A percentile compares a stretch with the other conserved stretches of the same genome.
phyloP scores from a whole-genome alignment of 2,113 vertebrate species.

The Gymnogyps californianus region DNA sequence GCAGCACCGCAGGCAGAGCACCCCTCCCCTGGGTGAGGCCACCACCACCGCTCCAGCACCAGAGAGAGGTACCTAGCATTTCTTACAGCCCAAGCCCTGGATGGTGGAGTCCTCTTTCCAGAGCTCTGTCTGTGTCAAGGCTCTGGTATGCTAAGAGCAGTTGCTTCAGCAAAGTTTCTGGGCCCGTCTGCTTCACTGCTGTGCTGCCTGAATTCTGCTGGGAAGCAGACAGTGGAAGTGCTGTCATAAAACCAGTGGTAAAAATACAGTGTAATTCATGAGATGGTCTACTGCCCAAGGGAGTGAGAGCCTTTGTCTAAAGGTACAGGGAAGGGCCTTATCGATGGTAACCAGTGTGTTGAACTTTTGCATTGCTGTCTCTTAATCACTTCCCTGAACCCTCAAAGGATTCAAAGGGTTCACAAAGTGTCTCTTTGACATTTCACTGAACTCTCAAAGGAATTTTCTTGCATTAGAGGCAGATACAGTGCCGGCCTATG shows the following conservation, averaged over 20 bases:
- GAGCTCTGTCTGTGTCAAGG: neutral
- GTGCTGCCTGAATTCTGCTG: neutral
- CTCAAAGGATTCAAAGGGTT: neutral
- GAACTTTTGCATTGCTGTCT: neutral
- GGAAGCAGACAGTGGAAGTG: neutral
- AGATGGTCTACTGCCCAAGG: neutral
- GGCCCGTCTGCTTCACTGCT: neutral
- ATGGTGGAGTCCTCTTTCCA: neutral
- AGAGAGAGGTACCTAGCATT: neutral
- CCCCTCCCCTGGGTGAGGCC: fast-evolving
- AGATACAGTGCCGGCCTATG: neutral
- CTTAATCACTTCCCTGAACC: neutral
- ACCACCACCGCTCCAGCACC: neutral
- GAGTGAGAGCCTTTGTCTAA: neutral
- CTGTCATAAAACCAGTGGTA: neutral
- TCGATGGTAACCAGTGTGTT: neutral
- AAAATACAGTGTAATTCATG: neutral
- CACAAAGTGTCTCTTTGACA: neutral
- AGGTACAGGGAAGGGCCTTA: neutral
- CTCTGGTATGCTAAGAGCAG: neutral
- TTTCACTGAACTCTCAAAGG: neutral
- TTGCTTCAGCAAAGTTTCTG: neutral
- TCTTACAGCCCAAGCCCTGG: neutral
- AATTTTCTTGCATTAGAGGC: neutral
- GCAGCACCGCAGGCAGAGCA: neutral